These are phyloP conservation scores for Labeo calbasu DNA, from an alignment of 2,797 vertebrate genomes.

Conservation along the genomic window DNA sequence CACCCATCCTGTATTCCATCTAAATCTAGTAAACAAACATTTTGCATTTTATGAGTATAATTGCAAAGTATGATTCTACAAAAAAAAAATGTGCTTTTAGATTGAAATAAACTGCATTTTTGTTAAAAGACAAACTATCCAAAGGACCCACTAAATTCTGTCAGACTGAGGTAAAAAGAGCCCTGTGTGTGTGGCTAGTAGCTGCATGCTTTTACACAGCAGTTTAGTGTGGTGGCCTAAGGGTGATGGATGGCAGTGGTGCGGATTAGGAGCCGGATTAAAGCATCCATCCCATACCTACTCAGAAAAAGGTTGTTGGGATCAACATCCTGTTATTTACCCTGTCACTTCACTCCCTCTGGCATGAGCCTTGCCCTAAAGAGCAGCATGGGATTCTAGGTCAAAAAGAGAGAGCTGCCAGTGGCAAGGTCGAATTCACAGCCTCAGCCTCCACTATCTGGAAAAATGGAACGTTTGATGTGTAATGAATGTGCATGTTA, in stretches of 20 bases:
- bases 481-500: constrained; percentile 15
- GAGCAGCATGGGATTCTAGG: constrained; percentile 41
- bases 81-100: neutral
- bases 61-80: neutral
- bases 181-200: neutral
- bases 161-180: neutral
- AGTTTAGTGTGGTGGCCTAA: neutral
- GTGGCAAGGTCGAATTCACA: constrained; percentile 38
- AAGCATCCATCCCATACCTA: constrained; percentile 33
- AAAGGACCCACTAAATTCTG: neutral
- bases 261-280: constrained; percentile 44
- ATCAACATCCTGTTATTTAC: constrained; percentile 43
- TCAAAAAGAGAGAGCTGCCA: constrained; percentile 38
- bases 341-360: constrained; percentile 17
- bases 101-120: neutral
- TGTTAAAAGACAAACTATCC: neutral
- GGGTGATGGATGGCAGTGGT: constrained; percentile 36
- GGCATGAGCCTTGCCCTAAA: constrained; percentile 24
- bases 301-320: constrained; percentile 19
- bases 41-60: no score
- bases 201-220: neutral
- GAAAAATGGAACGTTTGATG: constrained; percentile 16
- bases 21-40: no score
- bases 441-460: neutral
- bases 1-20: no score